Conservation (phyloP, 2,888 invertebrate genomes). For the Hedya salicella region DNA sequence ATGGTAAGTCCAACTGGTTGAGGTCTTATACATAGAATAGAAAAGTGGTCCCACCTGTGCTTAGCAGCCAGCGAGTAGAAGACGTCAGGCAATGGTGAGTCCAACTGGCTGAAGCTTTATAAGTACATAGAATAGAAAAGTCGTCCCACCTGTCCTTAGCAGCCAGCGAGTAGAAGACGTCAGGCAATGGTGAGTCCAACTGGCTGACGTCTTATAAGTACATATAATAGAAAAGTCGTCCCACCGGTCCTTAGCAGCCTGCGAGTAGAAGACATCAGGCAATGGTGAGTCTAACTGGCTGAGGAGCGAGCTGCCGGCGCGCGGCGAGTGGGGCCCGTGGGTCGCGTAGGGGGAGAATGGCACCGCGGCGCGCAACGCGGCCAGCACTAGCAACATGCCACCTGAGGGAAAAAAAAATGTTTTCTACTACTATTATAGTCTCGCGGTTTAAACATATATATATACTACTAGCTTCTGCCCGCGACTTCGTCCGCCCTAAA, state of each 20-base stretch:
- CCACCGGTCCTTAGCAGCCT: constrained; percentile 72
- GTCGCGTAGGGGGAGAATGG: constrained; percentile 80
- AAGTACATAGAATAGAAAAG: not conserved
- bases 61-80: too few species aligned
- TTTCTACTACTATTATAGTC: not conserved
- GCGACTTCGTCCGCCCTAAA: too few species aligned
- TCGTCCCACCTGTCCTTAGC: not conserved
- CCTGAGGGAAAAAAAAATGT: constrained; percentile 54
- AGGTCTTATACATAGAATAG: too few species aligned
- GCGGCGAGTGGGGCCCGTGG: constrained; percentile 76
- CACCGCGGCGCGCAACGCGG: constrained; percentile 74
- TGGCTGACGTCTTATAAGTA: not conserved
- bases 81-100: too few species aligned
- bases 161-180: constrained; percentile 62
- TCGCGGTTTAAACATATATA: too few species aligned
- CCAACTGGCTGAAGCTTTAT: too few species aligned
- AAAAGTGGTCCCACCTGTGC: too few species aligned
- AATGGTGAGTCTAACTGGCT: constrained; percentile 78
- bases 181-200: not conserved
- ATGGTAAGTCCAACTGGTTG: too few species aligned
- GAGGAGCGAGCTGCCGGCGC: constrained; percentile 77
- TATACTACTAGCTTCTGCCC: too few species aligned
- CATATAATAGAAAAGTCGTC: not conserved
- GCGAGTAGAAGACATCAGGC: constrained; percentile 74
- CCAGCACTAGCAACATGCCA: constrained; percentile 73